phyloP scores from a whole-genome alignment of 2,888 invertebrate species.

The Drosophila nr. perissopoda region DNA sequence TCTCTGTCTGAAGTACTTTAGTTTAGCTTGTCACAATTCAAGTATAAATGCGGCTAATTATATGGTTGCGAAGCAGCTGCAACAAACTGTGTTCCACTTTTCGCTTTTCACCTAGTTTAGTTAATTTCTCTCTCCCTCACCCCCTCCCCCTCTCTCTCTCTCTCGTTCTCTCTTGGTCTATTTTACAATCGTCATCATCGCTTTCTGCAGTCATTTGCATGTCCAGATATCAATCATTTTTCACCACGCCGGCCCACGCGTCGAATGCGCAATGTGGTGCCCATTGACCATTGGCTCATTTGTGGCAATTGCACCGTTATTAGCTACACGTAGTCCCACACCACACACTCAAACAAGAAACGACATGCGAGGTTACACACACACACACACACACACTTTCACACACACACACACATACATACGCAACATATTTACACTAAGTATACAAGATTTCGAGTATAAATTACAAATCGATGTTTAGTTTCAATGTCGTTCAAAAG shows the following conservation, averaged over 20 bases:
- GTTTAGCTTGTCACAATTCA: slow-evolving; percentile 33
- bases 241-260: slow-evolving; percentile 40
- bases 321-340: slow-evolving; percentile 60
- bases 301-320: slow-evolving; percentile 70
- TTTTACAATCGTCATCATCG: slow-evolving; percentile 13
- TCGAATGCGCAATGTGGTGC: slow-evolving; percentile 59
- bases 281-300: slow-evolving; percentile 31
- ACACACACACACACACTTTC: slow-evolving; percentile 27
- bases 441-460: slow-evolving; percentile 26
- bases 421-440: slow-evolving; percentile 28
- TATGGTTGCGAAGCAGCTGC: slow-evolving; percentile 44
- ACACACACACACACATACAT: slow-evolving; percentile 19
- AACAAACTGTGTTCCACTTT: slow-evolving; percentile 54
- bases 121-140: slow-evolving; percentile 21
- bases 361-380: slow-evolving; percentile 31
- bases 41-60: slow-evolving; percentile 60
- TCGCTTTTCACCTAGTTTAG: slow-evolving; percentile 31
- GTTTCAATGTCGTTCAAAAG: slow-evolving; percentile 73
- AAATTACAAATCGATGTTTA: slow-evolving; percentile 72
- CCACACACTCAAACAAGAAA: slow-evolving; percentile 19
- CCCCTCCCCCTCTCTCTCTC: slow-evolving; percentile 5
- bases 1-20: slow-evolving; percentile 23
- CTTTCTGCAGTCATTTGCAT: slow-evolving; percentile 63
- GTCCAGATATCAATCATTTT: slow-evolving; percentile 64
- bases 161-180: slow-evolving; percentile 11